A percentile compares a stretch with the other conserved stretches of the same genome.
Conservation (phyloP, 2,113 vertebrate species). For the Oryzias woworae region DNA sequence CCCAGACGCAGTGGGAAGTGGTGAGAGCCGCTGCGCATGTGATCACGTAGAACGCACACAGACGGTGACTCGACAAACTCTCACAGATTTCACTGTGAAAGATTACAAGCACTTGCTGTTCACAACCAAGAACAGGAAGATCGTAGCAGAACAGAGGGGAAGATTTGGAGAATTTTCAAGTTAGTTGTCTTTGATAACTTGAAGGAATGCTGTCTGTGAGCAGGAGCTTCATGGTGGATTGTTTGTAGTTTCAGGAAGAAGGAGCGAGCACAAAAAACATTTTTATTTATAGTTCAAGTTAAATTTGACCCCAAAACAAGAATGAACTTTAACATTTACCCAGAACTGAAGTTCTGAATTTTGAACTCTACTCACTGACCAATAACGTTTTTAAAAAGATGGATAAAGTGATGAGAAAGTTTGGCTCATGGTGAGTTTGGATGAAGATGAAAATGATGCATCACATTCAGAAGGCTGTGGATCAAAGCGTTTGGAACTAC, state of each 20-base stretch:
- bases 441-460: too few species aligned
- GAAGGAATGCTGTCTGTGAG: conserved; percentile 53
- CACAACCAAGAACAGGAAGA: conserved; percentile 1
- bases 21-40: conserved; percentile 81
- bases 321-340: too few species aligned
- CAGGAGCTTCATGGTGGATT: conserved; percentile 59
- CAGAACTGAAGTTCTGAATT: too few species aligned
- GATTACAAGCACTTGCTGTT: conserved; percentile 4
- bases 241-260: conserved; percentile 44
- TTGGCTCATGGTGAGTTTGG: too few species aligned
- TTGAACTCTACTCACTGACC: too few species aligned
- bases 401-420: too few species aligned
- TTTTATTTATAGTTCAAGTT: too few species aligned
- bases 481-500: too few species aligned
- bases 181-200: conserved; percentile 38
- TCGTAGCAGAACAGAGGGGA: background rate
- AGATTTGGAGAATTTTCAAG: background rate
- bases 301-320: too few species aligned
- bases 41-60: conserved; percentile 39
- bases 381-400: too few species aligned
- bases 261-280: too few species aligned
- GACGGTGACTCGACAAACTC: conserved; percentile 31
- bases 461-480: too few species aligned
- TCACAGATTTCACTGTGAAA: conserved; percentile 35
- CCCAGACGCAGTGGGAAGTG: conserved; percentile 96